A percentile compares a stretch with the other conserved stretches of the same genome.
These are phyloP conservation scores for Rhynchonycteris naso DNA, from an alignment of 2,797 vertebrate species.

Conservation along the genomic window DNA sequence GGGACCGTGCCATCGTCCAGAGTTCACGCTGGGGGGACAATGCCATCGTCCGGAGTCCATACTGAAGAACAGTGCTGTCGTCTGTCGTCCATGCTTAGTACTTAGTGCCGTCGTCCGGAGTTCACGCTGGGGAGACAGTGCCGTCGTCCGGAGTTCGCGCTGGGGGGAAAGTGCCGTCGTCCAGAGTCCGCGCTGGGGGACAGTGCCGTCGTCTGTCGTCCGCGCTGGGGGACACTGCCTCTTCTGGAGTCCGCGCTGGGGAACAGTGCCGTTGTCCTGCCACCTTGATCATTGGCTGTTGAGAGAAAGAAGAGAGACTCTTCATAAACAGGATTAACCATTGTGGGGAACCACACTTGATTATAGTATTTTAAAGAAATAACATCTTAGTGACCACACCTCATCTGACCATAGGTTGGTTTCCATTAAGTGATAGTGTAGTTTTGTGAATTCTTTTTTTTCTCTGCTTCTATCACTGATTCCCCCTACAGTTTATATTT, in stretches of 20 bases:
- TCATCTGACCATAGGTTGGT: background rate
- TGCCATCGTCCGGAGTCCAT: background rate
- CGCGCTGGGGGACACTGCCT: background rate
- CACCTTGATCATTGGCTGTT: background rate
- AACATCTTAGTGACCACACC: background rate
- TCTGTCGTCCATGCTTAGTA: no score
- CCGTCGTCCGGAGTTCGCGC: no score
- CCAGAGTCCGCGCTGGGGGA: no score
- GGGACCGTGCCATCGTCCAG: background rate
- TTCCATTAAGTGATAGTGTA: background rate
- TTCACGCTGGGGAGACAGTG: no score
- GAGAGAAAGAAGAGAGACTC: background rate
- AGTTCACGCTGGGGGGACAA: no score
- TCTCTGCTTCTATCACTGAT: background rate
- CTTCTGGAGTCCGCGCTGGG: no score
- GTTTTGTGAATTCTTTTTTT: background rate
- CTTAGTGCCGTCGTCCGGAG: no score
- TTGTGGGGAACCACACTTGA: background rate
- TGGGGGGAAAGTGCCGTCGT: no score
- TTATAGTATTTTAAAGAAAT: background rate
- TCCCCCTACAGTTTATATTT: background rate
- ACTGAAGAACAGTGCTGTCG: accelerated
- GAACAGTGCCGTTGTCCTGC: background rate
- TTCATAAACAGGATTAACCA: background rate
- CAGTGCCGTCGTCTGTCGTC: no score